Base-by-base conservation (phyloP, 1,140 invertebrate species). In the Tenebrio molitor region DNA sequence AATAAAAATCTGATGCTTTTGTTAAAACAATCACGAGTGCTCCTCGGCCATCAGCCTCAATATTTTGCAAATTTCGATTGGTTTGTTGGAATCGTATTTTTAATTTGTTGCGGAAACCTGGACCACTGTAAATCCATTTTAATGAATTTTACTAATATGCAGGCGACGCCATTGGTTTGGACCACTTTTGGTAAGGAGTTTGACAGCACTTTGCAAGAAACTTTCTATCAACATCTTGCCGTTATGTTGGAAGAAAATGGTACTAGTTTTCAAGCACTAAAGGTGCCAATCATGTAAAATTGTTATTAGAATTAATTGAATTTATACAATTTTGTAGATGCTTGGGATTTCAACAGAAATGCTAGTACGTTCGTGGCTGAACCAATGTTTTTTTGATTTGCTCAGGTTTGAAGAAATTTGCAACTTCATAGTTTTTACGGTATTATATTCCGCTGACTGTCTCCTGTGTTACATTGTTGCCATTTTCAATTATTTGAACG, bases 331-430 rank as follows among this genome's bases (percentile, higher is more conserved):
- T 33, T 65, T 71, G 3, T 16, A 75, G 74, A 65, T 64, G 17
- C 8, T 63, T 2, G 53, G 33, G 4, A 65, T 70, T 25, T 42
- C 25, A 5, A 10, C 58, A n/a, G 46, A 46, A 3, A 14, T 63
- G 0, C 25, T 75, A 19, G 42, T 69, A 2, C 19, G 34, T 8
- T 71, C 66, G 29, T 75, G 70, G 71, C 16, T 75, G 7, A 67
- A 64, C 17, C 74, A 75, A 14, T 72, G 66, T 33, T 75, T 72
- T 10, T 75, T 75, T 33, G 62, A 69, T 33, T 65, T 70, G 21
- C 39, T 75, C 2, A 34, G 65, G 19, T 75, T 72, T 44, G 44
- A 46, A 29, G 74, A 75, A 62, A 69, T 75, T 7, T 72, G 70
- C 21, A 75, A 75, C 64, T 75, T 75, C 23, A 5, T 75, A 39